phyloP scores from a whole-genome alignment of 92 coral and sea anemone species.

The Epizoanthus rinbou region DNA sequence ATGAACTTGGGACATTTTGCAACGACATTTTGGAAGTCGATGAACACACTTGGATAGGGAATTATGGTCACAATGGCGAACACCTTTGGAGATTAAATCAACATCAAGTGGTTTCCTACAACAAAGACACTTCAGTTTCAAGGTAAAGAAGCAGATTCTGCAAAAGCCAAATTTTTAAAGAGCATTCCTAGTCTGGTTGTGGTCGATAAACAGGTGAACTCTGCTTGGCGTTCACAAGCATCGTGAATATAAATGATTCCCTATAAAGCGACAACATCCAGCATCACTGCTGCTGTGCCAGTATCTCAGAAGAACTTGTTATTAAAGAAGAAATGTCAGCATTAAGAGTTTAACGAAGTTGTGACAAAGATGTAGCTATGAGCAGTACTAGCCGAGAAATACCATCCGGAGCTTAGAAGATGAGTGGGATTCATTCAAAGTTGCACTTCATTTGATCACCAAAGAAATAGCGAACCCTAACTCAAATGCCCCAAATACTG shows the following conservation, averaged over 20 bases:
- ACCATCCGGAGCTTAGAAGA: too few species aligned
- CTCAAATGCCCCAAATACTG: too few species aligned
- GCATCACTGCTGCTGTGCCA: conserved; percentile 2
- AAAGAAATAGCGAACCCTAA: too few species aligned
- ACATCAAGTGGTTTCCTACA: conserved; percentile 10
- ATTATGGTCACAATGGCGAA: conserved; percentile 16
- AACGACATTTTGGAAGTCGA: conserved; percentile 2
- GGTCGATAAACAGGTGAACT: neutral
- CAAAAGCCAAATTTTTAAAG: neutral
- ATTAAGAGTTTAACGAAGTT: too few species aligned
- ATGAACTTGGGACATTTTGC: neutral
- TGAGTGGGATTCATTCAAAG: too few species aligned
- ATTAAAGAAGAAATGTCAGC: neutral
- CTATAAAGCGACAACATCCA: neutral
- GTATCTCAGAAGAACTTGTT: neutral
- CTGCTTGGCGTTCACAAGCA: neutral
- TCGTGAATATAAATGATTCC: neutral
- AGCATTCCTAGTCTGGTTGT: neutral
- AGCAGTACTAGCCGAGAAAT: neutral
- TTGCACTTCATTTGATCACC: too few species aligned
- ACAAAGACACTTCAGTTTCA: conserved; percentile 10
- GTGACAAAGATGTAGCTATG: neutral
- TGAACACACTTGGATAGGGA: neutral
- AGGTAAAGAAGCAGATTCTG: conserved; percentile 4
- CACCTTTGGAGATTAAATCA: neutral